Evolutionary conservation across 2,888 invertebrate genomes (phyloP), one percentile per base, ranked within the genome.

Genomic region (Agrypnus murinus): DNA sequence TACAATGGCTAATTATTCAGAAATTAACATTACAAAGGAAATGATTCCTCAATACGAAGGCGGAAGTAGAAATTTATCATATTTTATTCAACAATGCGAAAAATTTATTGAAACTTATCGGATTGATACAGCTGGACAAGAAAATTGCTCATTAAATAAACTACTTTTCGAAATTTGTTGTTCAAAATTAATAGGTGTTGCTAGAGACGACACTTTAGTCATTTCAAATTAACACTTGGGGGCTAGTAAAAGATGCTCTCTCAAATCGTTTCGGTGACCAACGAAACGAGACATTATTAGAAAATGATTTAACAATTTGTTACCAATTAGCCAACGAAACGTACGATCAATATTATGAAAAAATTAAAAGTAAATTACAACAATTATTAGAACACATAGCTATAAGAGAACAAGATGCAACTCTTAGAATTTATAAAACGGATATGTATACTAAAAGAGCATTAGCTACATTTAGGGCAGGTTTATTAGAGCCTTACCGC

Each of bases 281-380:
- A 57, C 69, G 75, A 7, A 74, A 75, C 14, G n/a, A n/a, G n/a
- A n/a, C n/a, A n/a, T n/a, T n/a, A n/a, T 69, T 62, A 2, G 53
- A 68, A 32, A 73, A 65, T 1, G 74, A 75, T n/a, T 34, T 75
- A 15, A 71, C 45, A 10, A 72, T 72, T 32, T 71, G 71, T 55
- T 71, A 48, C 43, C 69, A 74, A 74, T 14, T 25, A 12, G 15
- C 53, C 32, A 67, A 60, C 10, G 71, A 76, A 73, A 60, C 15
- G 40, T 75, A 73, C 38, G 60, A 72, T 48, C 43, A 67, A 48
- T 77, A 75, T 55, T 73, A 66, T 8, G 73, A 76, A 60, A 65
- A 48, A 31, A 71, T 77, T 31, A 77, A 73, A 73, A 9, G 43
- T 43, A 77, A 74, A 67, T 60, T 76, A 25, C 77, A 76, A 74